phyloP scores from a whole-genome alignment of 2,113 vertebrate genomes.

The Catagonus wagneri region DNA sequence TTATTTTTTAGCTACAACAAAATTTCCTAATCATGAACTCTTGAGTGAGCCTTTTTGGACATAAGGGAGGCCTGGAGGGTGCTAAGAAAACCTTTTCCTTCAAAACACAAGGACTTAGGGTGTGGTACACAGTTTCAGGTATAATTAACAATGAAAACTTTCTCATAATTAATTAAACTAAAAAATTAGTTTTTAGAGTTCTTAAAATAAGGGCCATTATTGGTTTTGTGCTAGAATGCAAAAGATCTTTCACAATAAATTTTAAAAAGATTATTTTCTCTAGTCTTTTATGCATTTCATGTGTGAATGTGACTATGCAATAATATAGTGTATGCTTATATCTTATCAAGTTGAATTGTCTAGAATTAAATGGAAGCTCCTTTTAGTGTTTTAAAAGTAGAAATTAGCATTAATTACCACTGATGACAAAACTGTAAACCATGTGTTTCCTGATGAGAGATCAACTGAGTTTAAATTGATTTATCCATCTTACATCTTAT shows the following conservation, averaged over 20 bases:
- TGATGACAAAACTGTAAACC: neutral
- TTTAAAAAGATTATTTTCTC: neutral
- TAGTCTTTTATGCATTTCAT: neutral
- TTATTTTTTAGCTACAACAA: too few relatives aligned
- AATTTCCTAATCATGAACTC: too few relatives aligned
- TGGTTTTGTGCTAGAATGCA: neutral
- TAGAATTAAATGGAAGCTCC: neutral
- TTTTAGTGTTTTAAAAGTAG: constrained; percentile 30
- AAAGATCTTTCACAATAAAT: neutral
- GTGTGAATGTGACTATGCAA: neutral
- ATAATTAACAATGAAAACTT: constrained; percentile 21
- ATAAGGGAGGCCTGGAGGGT: too few relatives aligned
- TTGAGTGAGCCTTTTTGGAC: too few relatives aligned
- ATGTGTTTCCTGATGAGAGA: constrained; percentile 28
- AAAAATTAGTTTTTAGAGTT: neutral
- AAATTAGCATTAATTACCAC: constrained; percentile 7
- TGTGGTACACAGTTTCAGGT: too few relatives aligned
- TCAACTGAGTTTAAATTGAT: constrained; percentile 14
- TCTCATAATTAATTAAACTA: neutral
- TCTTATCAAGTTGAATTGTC: constrained; percentile 23
- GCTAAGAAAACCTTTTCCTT: too few relatives aligned
- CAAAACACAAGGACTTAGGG: too few relatives aligned
- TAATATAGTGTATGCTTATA: neutral
- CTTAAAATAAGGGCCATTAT: neutral
- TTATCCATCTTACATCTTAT: neutral